phyloP scores from a whole-genome alignment of 2,888 invertebrate species.

The Amblyteles armatorius region DNA sequence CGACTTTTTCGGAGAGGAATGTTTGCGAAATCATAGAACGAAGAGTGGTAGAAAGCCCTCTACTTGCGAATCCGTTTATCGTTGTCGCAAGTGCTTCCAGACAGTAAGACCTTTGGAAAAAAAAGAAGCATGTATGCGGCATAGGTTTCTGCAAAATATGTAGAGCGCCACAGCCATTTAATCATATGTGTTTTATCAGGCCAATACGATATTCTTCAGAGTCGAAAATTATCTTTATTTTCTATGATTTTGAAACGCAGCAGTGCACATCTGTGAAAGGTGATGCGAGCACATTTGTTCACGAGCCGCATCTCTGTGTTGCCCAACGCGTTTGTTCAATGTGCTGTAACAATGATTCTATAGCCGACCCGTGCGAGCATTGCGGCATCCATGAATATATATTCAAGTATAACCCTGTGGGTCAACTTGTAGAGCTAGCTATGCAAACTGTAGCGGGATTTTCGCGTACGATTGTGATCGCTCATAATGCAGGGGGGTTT shows the following conservation, averaged over 20 bases:
- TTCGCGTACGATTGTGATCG: constrained; percentile 50
- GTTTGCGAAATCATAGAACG: constrained; percentile 9
- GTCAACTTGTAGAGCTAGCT: constrained; percentile 51
- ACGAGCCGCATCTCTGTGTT: too few species aligned
- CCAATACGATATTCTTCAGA: not conserved
- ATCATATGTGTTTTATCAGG: constrained; percentile 5
- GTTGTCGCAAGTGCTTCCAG: constrained; percentile 8
- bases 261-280: constrained; percentile 33
- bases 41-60: not conserved
- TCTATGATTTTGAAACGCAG: constrained; percentile 61
- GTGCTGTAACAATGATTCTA: too few species aligned
- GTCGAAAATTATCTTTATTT: constrained; percentile 49
- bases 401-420: constrained; percentile 24
- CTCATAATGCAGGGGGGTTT: constrained; percentile 52
- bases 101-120: constrained; percentile 14
- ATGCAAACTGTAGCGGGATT: not conserved
- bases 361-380: too few species aligned
- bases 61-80: constrained; percentile 23
- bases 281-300: too few species aligned
- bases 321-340: too few species aligned
- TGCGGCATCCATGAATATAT: too few species aligned
- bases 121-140: constrained; percentile 7
- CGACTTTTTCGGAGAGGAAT: constrained; percentile 18
- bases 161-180: not conserved
- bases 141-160: constrained; percentile 23